Percentiles rank a stretch among this genome's conserved stretches.
phyloP scores from a whole-genome alignment of 1,140 invertebrate species.

The Luehdorfia chinensis region DNA sequence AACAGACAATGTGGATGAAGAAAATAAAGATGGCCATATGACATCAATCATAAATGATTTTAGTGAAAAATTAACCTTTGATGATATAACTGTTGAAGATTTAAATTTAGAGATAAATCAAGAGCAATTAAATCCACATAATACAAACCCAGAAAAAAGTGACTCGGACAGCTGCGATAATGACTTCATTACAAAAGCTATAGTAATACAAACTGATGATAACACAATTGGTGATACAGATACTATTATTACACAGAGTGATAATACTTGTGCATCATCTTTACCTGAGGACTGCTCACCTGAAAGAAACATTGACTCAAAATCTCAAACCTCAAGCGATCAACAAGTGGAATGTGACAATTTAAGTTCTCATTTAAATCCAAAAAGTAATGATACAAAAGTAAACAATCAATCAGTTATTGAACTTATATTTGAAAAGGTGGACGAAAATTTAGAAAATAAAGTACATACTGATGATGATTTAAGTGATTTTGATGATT shows the following conservation, averaged over 20 bases:
- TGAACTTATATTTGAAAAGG: slow-evolving; percentile 5
- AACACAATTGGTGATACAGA: slow-evolving; percentile 7
- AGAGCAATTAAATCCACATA: slow-evolving; percentile 22
- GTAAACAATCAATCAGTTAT: background rate
- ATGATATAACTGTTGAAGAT: slow-evolving; percentile 68
- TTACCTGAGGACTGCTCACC: background rate
- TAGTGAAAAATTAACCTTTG: slow-evolving; percentile 36
- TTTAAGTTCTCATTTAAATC: slow-evolving; percentile 5
- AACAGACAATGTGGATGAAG: slow-evolving; percentile 22
- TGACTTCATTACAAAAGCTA: slow-evolving; percentile 6
- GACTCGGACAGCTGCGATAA: slow-evolving; percentile 18
- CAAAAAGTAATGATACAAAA: slow-evolving; percentile 1
- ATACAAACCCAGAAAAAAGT: slow-evolving; percentile 23
- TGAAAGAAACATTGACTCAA: slow-evolving; percentile 2
- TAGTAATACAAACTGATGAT: slow-evolving; percentile 4
- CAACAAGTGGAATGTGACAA: background rate
- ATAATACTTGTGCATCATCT: background rate
- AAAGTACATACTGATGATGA: slow-evolving; percentile 17
- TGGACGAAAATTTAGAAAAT: slow-evolving; percentile 9
- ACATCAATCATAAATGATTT: slow-evolving; percentile 23
- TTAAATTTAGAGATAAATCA: slow-evolving; percentile 63
- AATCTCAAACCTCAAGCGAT: background rate
- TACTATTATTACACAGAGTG: slow-evolving; percentile 6
- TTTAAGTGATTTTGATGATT: slow-evolving; percentile 23
- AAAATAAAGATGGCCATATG: slow-evolving; percentile 15